A percentile compares a stretch with the other conserved stretches of the same genome.
Evolutionary conservation across 2,113 vertebrate species (phyloP).

Genomic region (Gasterosteus aculeatus): DNA sequence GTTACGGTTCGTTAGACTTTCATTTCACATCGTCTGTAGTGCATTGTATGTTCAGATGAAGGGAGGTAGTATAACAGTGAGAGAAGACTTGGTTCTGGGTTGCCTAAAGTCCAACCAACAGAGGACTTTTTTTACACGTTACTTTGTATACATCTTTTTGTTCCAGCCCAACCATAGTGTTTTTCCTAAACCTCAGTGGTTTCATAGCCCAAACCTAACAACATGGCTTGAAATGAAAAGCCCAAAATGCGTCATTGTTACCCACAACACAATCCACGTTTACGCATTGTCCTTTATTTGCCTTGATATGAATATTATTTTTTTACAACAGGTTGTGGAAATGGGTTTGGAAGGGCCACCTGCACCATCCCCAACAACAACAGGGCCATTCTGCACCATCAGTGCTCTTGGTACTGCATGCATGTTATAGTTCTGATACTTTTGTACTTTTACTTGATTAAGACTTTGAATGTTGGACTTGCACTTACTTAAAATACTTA

Average conservation of each 20-base stretch:
- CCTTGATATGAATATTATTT: too few species aligned
- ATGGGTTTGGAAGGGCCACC: too few species aligned
- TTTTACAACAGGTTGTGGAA: too few species aligned
- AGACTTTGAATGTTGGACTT: background rate
- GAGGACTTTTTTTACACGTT: background rate
- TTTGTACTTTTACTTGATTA: background rate
- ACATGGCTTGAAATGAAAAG: background rate
- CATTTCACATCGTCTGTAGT: too few species aligned
- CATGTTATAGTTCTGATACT: background rate
- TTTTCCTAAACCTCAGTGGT: background rate
- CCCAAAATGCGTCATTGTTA: background rate
- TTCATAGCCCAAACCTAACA: background rate
- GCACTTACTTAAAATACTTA: background rate
- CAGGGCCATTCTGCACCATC: background rate
- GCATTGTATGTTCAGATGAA: too few species aligned
- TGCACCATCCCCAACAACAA: too few species aligned
- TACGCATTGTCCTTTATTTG: background rate
- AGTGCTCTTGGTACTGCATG: background rate
- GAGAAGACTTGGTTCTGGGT: too few species aligned
- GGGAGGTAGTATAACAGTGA: too few species aligned
- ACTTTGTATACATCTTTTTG: background rate
- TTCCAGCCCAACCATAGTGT: background rate
- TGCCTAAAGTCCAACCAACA: too few species aligned
- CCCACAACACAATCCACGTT: background rate
- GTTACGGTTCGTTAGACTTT: too few species aligned